These are phyloP conservation scores for Spea hammondii DNA, from an alignment of 2,797 vertebrate species.

Conservation along the genomic window DNA sequence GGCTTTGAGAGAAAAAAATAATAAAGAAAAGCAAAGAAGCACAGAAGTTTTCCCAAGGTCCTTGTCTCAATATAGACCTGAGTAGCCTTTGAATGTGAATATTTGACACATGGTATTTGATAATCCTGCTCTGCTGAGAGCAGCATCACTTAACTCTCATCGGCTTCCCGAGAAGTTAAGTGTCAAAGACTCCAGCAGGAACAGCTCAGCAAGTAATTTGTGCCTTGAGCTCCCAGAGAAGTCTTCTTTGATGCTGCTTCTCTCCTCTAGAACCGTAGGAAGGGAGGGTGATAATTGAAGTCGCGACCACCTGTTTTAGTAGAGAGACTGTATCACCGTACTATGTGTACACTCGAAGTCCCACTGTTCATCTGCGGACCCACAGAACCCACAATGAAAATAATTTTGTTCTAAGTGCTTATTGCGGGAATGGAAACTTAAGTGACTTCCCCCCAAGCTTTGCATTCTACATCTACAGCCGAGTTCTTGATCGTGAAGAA, in stretches of 20 bases:
- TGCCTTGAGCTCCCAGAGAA: conserved; percentile 39
- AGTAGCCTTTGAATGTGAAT: conserved; percentile 34
- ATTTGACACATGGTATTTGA: conserved; percentile 42
- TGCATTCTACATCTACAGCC: no score
- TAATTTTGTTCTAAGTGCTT: background rate
- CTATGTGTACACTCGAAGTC: conserved; percentile 9
- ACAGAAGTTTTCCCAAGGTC: background rate
- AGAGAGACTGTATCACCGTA: background rate
- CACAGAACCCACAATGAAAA: background rate
- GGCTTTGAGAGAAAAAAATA: background rate
- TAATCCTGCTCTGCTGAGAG: conserved; percentile 26
- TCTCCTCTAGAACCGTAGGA: conserved; percentile 23
- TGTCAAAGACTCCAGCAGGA: conserved; percentile 32
- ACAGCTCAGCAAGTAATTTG: conserved; percentile 36
- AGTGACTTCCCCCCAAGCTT: background rate
- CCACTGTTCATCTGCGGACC: background rate
- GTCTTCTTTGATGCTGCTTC: conserved; percentile 33
- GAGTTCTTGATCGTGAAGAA: no score
- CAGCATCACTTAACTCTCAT: conserved; percentile 29
- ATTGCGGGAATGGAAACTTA: background rate
- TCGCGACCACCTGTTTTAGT: conserved; percentile 26
- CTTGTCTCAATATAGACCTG: conserved; percentile 28
- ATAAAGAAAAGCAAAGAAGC: no score
- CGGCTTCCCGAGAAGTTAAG: conserved; percentile 28
- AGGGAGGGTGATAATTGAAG: conserved; percentile 35